phyloP scores from a whole-genome alignment of 2,113 vertebrate genomes.

The Columbina picui region DNA sequence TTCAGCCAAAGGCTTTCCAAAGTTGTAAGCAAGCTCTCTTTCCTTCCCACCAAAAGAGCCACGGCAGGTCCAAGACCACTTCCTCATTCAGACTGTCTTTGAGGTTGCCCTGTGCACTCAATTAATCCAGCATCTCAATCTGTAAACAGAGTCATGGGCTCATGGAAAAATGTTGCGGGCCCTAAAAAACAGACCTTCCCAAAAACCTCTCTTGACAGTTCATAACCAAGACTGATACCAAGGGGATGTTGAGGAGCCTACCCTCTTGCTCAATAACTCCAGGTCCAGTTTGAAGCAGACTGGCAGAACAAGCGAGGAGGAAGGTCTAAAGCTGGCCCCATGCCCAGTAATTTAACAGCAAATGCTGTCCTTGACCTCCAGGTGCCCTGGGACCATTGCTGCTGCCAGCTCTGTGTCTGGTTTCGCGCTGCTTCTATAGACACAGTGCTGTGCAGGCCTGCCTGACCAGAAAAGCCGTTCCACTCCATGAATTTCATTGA shows the following conservation, averaged over 20 bases:
- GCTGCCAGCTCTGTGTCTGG: background rate
- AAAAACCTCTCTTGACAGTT: background rate
- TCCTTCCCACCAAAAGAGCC: background rate
- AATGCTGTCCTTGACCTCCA: rapidly evolving
- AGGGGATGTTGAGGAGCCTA: background rate
- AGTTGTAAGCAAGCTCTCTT: background rate
- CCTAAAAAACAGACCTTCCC: background rate
- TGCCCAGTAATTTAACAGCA: background rate
- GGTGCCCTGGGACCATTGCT: background rate
- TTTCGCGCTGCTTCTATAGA: background rate
- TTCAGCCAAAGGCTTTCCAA: background rate
- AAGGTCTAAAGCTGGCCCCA: rapidly evolving
- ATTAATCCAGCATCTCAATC: background rate
- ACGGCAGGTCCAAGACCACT: background rate
- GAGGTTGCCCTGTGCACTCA: background rate
- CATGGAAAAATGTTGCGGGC: background rate
- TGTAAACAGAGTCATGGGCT: rapidly evolving
- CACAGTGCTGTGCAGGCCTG: background rate
- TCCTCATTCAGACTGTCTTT: background rate
- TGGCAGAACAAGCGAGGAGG: background rate
- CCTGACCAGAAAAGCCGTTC: background rate
- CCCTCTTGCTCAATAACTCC: rapidly evolving
- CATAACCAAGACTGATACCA: rapidly evolving
- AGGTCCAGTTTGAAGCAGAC: background rate
- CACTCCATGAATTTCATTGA: background rate